These are phyloP conservation scores for Strix aluco DNA, from an alignment of 2,113 vertebrate species.

Conservation along the genomic window DNA sequence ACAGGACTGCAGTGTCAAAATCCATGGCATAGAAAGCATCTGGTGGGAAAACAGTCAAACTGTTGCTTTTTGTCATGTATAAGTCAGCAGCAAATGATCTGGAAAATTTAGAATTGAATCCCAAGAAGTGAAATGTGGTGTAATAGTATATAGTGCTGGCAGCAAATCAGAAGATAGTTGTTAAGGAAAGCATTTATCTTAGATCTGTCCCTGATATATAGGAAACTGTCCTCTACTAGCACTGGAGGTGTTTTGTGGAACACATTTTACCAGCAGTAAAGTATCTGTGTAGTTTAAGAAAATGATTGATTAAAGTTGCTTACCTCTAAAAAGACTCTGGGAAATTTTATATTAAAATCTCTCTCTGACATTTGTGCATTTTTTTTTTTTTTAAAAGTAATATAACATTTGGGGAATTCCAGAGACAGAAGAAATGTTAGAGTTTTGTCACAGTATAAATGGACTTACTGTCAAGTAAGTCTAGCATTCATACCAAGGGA, in stretches of 20 bases:
- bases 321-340: background rate
- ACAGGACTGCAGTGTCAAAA: background rate
- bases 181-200: background rate
- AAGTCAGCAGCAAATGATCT: background rate
- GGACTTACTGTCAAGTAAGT: background rate
- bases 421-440: background rate
- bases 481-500: background rate
- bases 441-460: background rate
- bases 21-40: background rate
- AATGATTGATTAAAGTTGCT: background rate
- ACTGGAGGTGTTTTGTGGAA: background rate
- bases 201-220: background rate
- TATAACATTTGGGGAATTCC: background rate
- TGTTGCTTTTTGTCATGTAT: background rate
- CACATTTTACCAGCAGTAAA: background rate
- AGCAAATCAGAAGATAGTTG: background rate
- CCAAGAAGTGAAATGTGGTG: background rate
- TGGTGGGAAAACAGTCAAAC: background rate
- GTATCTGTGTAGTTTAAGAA: background rate
- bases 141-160: background rate
- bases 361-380: background rate
- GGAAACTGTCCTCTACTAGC: background rate
- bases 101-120: background rate
- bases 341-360: background rate
- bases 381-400: background rate